These are phyloP conservation scores for Tenodera sinensis DNA, from an alignment of 2,888 invertebrate species.

Conservation along the genomic window DNA sequence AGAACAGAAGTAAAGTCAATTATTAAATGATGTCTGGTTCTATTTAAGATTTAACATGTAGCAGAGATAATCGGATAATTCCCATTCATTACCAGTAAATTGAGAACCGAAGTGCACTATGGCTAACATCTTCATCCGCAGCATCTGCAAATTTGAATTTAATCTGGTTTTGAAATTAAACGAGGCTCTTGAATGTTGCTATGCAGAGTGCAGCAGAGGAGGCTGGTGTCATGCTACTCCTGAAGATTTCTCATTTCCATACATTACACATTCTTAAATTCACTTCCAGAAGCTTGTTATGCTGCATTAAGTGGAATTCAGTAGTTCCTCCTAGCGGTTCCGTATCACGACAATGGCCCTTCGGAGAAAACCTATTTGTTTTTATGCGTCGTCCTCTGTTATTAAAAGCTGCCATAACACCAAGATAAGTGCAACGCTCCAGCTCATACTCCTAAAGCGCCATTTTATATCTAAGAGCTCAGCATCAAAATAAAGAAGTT, in stretches of 20 bases:
- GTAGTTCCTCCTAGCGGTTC: background rate
- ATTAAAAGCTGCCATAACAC: background rate
- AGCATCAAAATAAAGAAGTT: background rate
- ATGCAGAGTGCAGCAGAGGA: background rate
- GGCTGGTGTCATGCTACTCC: background rate
- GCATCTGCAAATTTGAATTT: background rate
- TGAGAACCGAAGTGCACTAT: background rate
- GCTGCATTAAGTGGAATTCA: background rate
- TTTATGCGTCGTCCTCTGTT: background rate
- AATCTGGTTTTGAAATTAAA: background rate
- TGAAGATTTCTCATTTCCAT: background rate
- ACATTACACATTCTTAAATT: background rate
- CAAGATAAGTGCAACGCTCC: background rate
- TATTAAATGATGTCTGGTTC: background rate
- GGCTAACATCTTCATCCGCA: background rate
- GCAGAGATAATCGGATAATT: background rate
- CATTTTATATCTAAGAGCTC: background rate
- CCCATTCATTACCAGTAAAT: background rate
- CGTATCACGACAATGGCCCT: background rate
- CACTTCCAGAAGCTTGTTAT: background rate
- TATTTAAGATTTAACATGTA: background rate
- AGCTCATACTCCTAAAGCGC: background rate
- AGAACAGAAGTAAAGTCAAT: background rate
- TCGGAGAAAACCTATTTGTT: background rate
- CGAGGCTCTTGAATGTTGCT: background rate